Conservation (phyloP, 2,888 invertebrate genomes). For the Hyposoter dolosus region DNA sequence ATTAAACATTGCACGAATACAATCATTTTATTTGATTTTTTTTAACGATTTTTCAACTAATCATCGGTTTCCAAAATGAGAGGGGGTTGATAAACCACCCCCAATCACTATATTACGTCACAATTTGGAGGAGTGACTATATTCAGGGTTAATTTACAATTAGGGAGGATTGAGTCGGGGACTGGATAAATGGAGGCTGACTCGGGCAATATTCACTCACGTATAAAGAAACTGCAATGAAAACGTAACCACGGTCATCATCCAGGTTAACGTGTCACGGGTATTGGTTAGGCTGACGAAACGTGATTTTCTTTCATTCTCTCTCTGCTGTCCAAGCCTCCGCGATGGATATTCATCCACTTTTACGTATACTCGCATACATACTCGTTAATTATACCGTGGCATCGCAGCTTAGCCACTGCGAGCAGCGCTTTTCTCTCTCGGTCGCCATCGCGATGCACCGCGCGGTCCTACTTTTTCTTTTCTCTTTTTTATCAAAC, state of each 20-base stretch:
- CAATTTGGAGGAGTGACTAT: no score
- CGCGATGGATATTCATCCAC: neutral
- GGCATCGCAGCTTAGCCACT: slow-evolving; percentile 53
- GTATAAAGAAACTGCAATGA: slow-evolving; percentile 26
- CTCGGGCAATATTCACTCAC: slow-evolving; percentile 11
- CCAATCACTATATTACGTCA: no score
- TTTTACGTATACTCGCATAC: neutral
- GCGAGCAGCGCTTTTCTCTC: slow-evolving; percentile 34
- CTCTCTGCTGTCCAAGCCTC: neutral
- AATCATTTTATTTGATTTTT: no score
- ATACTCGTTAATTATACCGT: slow-evolving; percentile 70
- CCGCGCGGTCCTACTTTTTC: slow-evolving; percentile 51
- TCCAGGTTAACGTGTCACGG: slow-evolving; percentile 80
- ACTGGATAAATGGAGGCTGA: no score
- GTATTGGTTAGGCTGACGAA: slow-evolving; percentile 69
- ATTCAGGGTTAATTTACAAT: neutral
- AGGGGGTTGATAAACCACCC: no score
- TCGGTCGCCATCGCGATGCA: slow-evolving; percentile 53
- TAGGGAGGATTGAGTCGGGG: neutral
- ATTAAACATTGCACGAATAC: no score
- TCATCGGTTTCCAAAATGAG: no score
- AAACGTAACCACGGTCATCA: slow-evolving; percentile 73
- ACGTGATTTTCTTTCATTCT: slow-evolving; percentile 69
- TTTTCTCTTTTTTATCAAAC: slow-evolving; percentile 16
- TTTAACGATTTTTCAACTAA: no score